phyloP scores from a whole-genome alignment of 1,140 invertebrate species.

The Drosophila rhopaloa region DNA sequence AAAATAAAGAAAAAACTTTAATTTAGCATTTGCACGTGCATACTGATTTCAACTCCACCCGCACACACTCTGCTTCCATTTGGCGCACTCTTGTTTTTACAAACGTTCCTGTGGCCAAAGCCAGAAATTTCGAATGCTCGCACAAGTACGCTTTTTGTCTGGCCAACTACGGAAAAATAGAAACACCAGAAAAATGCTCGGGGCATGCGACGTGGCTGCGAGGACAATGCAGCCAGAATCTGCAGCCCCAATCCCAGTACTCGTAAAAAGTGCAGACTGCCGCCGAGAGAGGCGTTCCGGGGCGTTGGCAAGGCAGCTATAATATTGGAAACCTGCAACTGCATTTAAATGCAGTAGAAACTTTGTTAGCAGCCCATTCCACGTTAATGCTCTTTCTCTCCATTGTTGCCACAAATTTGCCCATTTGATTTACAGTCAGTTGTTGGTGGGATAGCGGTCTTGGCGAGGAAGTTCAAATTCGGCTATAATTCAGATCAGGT shows the following conservation, averaged over 20 bases:
- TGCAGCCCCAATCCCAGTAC: no score
- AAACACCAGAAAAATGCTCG: not conserved
- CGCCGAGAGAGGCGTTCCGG: not conserved
- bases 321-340: conserved; percentile 45
- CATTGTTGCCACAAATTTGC: conserved; percentile 25
- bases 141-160: conserved; percentile 4
- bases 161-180: not conserved
- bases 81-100: not conserved
- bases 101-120: not conserved
- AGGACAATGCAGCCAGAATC: conserved; percentile 10
- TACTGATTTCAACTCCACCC: not conserved
- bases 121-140: not conserved
- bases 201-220: not conserved
- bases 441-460: not conserved
- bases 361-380: conserved; percentile 35
- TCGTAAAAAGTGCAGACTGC: conserved; percentile 3
- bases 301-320: conserved; percentile 21
- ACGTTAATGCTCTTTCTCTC: conserved; percentile 2
- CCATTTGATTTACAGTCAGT: conserved; percentile 41
- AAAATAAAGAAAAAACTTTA: not conserved
- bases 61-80: not conserved
- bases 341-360: conserved; percentile 46
- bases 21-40: not conserved
- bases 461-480: not conserved
- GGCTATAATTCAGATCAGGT: not conserved